phyloP scores from a whole-genome alignment of 2,113 vertebrate species.

The Psephotus haematonotus region DNA sequence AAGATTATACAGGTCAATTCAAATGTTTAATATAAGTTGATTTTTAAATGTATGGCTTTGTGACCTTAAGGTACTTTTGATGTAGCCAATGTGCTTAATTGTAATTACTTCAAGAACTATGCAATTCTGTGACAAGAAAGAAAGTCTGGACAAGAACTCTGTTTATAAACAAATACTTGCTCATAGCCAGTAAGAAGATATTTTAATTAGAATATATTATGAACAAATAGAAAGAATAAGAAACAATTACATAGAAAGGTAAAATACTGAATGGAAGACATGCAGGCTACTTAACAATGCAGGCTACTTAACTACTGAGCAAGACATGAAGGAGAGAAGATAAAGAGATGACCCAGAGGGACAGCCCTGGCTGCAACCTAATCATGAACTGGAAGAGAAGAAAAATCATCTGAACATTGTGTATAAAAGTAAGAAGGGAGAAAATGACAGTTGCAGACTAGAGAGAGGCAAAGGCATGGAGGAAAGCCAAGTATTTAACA shows the following conservation, averaged over 20 bases:
- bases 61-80: not conserved
- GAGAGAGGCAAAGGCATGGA: constrained; percentile 68
- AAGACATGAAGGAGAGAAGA: constrained; percentile 52
- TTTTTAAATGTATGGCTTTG: not conserved
- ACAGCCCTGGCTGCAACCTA: constrained; percentile 67
- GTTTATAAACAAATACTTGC: constrained; percentile 6
- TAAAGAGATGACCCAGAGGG: constrained; percentile 71
- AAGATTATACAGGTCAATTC: not conserved
- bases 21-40: not conserved
- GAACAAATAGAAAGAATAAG: constrained; percentile 38
- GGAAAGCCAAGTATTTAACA: constrained; percentile 76
- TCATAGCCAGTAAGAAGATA: not conserved
- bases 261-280: constrained; percentile 46
- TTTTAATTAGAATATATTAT: constrained; percentile 27
- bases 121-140: not conserved
- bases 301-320: constrained; percentile 59
- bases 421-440: constrained; percentile 49
- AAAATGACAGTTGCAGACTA: constrained; percentile 41
- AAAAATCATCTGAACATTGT: constrained; percentile 64
- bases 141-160: not conserved
- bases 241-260: constrained; percentile 37
- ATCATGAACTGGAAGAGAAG: constrained; percentile 69
- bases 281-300: constrained; percentile 34
- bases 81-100: not conserved
- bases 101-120: constrained; percentile 27